A percentile compares a stretch with the other conserved stretches of the same genome.
Evolutionary conservation across 2,113 vertebrate species (phyloP).

Genomic region (Brachyistius frenatus): DNA sequence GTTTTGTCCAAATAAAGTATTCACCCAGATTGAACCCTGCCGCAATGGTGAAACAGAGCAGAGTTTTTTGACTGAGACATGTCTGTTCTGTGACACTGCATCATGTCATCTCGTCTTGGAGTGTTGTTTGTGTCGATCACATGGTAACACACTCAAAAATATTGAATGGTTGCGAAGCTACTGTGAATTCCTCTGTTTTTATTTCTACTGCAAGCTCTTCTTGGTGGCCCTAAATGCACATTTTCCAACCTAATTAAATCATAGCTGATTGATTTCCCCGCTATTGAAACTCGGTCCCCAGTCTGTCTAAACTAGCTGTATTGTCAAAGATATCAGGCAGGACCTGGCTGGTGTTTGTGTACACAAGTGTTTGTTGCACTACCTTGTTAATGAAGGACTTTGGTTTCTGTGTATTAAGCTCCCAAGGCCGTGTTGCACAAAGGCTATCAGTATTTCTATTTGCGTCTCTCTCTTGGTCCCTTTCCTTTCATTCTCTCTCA

Average conservation of each 20-base stretch:
- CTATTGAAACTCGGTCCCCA: slow-evolving; percentile 40
- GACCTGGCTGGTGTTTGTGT: slow-evolving; percentile 22
- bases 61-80: slow-evolving; percentile 18
- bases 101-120: slow-evolving; percentile 23
- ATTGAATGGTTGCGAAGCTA: neutral
- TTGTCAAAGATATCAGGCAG: slow-evolving; percentile 44
- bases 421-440: slow-evolving; percentile 34
- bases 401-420: slow-evolving; percentile 41
- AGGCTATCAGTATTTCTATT: slow-evolving; percentile 47
- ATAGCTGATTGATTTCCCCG: slow-evolving; percentile 52
- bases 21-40: neutral
- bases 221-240: slow-evolving; percentile 48
- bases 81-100: slow-evolving; percentile 9
- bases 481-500: slow-evolving; percentile 35
- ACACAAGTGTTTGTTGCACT: slow-evolving; percentile 20
- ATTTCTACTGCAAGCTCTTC: slow-evolving; percentile 18
- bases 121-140: slow-evolving; percentile 8
- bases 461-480: slow-evolving; percentile 31
- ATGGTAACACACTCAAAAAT: neutral
- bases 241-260: slow-evolving; percentile 66
- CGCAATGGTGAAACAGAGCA: neutral
- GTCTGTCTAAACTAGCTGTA: slow-evolving; percentile 59
- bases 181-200: slow-evolving; percentile 26
- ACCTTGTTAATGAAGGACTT: slow-evolving; percentile 62
- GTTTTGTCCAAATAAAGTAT: neutral